Base-by-base conservation (phyloP, 2,797 vertebrate species). In the Liasis olivaceus region DNA sequence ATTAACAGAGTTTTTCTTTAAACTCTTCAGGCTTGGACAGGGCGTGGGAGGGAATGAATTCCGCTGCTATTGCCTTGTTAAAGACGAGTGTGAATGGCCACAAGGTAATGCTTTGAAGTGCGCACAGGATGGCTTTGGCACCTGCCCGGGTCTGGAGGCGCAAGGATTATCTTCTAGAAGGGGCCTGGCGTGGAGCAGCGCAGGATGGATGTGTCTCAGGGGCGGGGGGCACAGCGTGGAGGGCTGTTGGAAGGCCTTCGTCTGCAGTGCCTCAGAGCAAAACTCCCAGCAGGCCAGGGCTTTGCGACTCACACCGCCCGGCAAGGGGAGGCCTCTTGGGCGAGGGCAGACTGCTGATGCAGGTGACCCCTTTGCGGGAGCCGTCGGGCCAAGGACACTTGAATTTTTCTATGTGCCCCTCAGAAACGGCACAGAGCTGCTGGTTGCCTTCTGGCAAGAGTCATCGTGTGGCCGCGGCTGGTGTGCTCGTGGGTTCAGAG, bases 371-470 rank as follows among this genome's bases (percentile, higher is more conserved):
- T 77, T 36, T 1, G 2, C 7, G 42, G 17, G 15, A 77, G 69
- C 17, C 9, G 0, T 20, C 3, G 15, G 6, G 36, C 15, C 31
- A 36, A n/a, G 15, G 31, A 20, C 31, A 42, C 0, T 1, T 9
- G 7, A 20, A 42, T 3, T 42, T 7, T 31, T 2, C 69, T 22
- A 3, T 31, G 69, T 22, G 69, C 8, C 8, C 36, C 36, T 69
- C 7, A 22, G 72, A 17, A 77, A 17, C 1, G 8, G 69, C 31
- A 2, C 2, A 36, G 6, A 31, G 69, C 31, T 0, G 5, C 8
- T 31, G 66, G 66, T n/a, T 15, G n/a, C n/a, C n/a, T 69, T 5
- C n/a, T 8, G 17, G 8, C 15, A 0, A 36, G 31, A 31, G n/a
- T 14, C 2, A 0, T 36, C 17, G n/a, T 2, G 5, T 72, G 66